A percentile compares a stretch with the other conserved stretches of the same genome.
These are phyloP conservation scores for Limnephilus marmoratus DNA, from an alignment of 2,888 invertebrate genomes.

Conservation along the genomic window DNA sequence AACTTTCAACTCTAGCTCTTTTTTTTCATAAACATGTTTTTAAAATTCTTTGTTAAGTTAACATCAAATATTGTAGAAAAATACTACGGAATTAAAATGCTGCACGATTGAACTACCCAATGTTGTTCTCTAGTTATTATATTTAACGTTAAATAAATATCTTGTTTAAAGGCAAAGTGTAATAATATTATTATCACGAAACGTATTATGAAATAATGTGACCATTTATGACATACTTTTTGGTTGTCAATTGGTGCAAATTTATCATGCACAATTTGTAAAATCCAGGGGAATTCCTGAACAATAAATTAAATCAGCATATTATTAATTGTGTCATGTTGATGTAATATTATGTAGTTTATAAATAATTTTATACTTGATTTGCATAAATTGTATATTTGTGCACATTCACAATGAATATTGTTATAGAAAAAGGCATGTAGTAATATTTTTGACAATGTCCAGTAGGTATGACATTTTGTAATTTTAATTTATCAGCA, in stretches of 20 bases:
- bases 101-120: background rate
- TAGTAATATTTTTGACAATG: background rate
- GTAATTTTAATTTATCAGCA: background rate
- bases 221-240: background rate
- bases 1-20: background rate
- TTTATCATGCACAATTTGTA: slow-evolving; percentile 8
- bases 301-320: background rate
- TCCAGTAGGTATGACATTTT: background rate
- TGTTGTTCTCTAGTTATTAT: background rate
- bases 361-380: slow-evolving; percentile 30
- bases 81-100: background rate
- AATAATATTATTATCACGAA: background rate
- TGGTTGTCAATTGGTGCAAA: background rate
- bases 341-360: slow-evolving; percentile 32
- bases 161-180: slow-evolving; percentile 2
- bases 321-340: slow-evolving; percentile 32
- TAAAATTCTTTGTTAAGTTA: background rate
- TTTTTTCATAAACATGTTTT: background rate
- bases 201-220: background rate
- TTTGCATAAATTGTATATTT: slow-evolving; percentile 9
- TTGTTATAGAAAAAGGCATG: slow-evolving; percentile 11
- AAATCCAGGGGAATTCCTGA: background rate
- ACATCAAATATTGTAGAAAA: background rate
- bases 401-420: background rate
- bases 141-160: background rate